These are phyloP conservation scores for Pangasius sanitwongsei DNA, from an alignment of 2,797 vertebrate genomes.

Conservation along the genomic window DNA sequence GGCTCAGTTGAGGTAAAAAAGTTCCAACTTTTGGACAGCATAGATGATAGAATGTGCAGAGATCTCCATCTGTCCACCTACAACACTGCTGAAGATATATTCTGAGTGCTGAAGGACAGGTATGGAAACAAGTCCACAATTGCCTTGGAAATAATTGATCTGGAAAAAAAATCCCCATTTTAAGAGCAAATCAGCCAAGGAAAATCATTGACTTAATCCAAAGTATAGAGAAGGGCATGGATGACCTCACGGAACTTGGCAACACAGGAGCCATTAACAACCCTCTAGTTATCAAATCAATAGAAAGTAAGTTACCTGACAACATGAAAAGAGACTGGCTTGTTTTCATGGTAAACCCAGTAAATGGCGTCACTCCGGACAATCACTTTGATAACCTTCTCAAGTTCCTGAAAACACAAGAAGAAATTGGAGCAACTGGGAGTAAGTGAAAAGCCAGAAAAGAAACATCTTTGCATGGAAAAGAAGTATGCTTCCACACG, in stretches of 20 bases:
- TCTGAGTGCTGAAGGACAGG: slow-evolving; percentile 14
- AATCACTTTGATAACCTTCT: slow-evolving; percentile 19
- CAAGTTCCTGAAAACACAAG: background rate
- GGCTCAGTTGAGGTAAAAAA: background rate
- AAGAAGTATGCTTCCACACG: background rate
- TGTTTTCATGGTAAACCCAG: background rate
- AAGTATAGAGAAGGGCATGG: slow-evolving; percentile 26
- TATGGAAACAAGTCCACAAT: slow-evolving; percentile 32
- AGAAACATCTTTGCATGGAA: background rate
- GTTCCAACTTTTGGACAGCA: background rate
- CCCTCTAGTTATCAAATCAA: background rate
- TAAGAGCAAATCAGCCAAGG: slow-evolving; percentile 35
- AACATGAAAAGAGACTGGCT: slow-evolving; percentile 29
- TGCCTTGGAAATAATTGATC: slow-evolving; percentile 23
- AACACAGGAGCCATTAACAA: slow-evolving; percentile 39
- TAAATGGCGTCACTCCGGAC: background rate
- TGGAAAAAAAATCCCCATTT: slow-evolving; percentile 23
- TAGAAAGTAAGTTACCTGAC: slow-evolving; percentile 38
- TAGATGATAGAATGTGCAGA: background rate
- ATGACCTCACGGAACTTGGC: slow-evolving; percentile 27
- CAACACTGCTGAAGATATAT: slow-evolving; percentile 27
- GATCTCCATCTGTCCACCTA: background rate
- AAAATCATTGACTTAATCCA: slow-evolving; percentile 38
- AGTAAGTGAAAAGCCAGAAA: background rate
- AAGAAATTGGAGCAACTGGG: background rate